Percentiles rank a stretch among this genome's conserved stretches.
Evolutionary conservation across 2,113 vertebrate species (phyloP).

Genomic region (Channa maculata): DNA sequence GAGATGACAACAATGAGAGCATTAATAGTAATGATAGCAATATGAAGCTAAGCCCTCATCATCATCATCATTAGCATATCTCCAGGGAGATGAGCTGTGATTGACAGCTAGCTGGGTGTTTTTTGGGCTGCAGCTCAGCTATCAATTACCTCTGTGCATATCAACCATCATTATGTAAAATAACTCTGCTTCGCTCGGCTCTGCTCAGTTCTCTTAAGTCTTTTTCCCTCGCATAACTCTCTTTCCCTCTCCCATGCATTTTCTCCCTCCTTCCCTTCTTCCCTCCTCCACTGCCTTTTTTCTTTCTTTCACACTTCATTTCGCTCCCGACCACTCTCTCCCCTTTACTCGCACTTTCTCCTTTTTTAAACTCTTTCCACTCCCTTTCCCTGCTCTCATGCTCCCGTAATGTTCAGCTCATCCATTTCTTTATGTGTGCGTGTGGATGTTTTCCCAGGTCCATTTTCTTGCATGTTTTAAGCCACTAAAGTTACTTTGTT

Average conservation of each 20-base stretch:
- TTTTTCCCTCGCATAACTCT: conserved; percentile 72
- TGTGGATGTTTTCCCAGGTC: conserved; percentile 22
- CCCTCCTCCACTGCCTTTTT: conserved; percentile 53
- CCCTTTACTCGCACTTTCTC: conserved; percentile 40
- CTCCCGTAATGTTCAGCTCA: conserved; percentile 17
- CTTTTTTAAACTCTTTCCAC: conserved; percentile 18
- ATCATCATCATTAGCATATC: conserved; percentile 81
- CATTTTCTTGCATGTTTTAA: background rate
- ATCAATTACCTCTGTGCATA: conserved; percentile 82
- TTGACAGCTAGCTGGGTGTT: conserved; percentile 79
- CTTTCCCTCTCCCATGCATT: conserved; percentile 50
- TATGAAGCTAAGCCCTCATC: conserved; percentile 79
- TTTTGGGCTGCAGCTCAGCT: conserved; percentile 77
- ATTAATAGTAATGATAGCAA: conserved; percentile 83
- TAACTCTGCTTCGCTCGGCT: conserved; percentile 74
- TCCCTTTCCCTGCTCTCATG: conserved; percentile 13
- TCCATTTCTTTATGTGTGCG: conserved; percentile 14
- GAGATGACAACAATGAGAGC: conserved; percentile 80
- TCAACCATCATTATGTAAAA: conserved; percentile 82
- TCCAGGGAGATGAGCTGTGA: conserved; percentile 75
- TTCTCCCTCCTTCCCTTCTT: conserved; percentile 29
- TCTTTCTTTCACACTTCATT: conserved; percentile 56
- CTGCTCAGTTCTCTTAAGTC: conserved; percentile 77
- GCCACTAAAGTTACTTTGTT: conserved; percentile 15
- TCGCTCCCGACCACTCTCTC: conserved; percentile 38